Evolutionary conservation across 2,113 vertebrate species (phyloP).

Genomic region (Sturnus vulgaris): DNA sequence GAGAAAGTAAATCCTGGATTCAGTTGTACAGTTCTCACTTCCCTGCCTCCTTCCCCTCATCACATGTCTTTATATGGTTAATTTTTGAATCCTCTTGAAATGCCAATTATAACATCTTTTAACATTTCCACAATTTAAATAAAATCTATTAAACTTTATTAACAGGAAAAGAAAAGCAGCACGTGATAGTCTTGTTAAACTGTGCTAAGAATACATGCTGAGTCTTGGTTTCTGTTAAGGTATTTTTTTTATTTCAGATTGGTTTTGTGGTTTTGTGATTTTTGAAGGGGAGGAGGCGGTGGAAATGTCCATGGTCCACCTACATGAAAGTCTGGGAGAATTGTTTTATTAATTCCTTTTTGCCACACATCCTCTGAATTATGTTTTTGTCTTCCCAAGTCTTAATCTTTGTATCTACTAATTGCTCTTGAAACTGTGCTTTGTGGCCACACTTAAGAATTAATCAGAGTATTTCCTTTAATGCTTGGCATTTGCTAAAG

Average conservation of each 20-base stretch:
- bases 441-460: not conserved
- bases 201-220: conserved; percentile 10
- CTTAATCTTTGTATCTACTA: not conserved
- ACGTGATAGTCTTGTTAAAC: not conserved
- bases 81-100: not conserved
- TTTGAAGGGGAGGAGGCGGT: not conserved
- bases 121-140: not conserved
- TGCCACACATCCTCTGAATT: not conserved
- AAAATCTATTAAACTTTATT: not conserved
- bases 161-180: not conserved
- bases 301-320: not conserved
- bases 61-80: not conserved
- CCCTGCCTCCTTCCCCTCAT: not conserved
- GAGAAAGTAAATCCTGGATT: not conserved
- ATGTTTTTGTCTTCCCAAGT: not conserved
- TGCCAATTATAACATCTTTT: not conserved
- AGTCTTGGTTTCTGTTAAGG: conserved; percentile 53
- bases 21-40: not conserved
- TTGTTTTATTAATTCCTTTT: not conserved
- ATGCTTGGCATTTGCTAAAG: not conserved
- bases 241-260: conserved; percentile 48
- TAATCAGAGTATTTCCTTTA: not conserved
- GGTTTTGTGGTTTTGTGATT: not conserved
- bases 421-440: not conserved
- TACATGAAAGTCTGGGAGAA: not conserved